A percentile compares a stretch with the other conserved stretches of the same genome.
phyloP scores from a whole-genome alignment of 2,113 vertebrate genomes.

The Odontesthes bonariensis region DNA sequence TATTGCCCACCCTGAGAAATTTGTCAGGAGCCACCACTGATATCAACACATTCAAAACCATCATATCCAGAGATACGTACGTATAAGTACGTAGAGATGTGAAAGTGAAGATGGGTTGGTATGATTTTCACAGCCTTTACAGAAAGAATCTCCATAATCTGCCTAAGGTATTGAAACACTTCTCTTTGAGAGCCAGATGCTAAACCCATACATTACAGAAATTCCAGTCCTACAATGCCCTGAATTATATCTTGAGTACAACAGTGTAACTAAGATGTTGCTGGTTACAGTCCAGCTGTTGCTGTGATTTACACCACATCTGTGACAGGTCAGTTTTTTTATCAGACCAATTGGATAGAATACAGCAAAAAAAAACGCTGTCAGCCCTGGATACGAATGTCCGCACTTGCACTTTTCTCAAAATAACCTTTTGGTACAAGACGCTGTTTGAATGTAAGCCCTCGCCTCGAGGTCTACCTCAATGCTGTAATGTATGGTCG shows the following conservation, averaged over 20 bases:
- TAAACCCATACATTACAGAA: not conserved
- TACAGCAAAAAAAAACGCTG: not conserved
- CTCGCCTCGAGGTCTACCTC: conserved; percentile 49
- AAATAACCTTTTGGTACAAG: conserved; percentile 49
- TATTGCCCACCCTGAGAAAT: no score
- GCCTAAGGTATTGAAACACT: not conserved
- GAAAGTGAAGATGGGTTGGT: not conserved
- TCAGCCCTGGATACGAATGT: not conserved
- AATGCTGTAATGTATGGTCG: conserved; percentile 43
- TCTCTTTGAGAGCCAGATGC: not conserved
- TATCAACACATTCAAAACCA: not conserved
- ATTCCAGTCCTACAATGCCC: not conserved
- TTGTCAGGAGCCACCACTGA: no score
- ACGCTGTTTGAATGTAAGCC: conserved; percentile 56
- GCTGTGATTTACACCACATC: no score
- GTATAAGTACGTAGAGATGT: no score
- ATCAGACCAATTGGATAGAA: not conserved
- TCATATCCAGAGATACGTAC: no score
- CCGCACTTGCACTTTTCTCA: conserved; percentile 20
- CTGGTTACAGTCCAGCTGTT: not conserved
- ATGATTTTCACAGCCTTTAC: not conserved
- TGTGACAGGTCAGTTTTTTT: not conserved
- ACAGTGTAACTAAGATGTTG: not conserved
- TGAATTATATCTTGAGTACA: no score
- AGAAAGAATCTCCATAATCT: not conserved